Conservation (phyloP, 2,113 vertebrate genomes). For the Lepus europaeus region DNA sequence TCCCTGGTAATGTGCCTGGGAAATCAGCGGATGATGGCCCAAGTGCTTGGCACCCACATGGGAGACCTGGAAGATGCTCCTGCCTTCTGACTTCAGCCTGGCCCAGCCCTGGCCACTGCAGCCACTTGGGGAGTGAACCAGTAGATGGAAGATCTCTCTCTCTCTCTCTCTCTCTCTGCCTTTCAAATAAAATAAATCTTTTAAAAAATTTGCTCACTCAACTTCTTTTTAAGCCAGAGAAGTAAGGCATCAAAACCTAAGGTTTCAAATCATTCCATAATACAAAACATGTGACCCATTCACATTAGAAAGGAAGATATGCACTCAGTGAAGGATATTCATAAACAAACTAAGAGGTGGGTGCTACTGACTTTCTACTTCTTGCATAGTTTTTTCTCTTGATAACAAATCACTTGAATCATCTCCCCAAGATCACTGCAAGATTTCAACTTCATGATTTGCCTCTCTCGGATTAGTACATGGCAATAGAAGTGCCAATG, state of each 20-base stretch:
- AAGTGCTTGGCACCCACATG: no score
- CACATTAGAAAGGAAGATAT: slow-evolving; percentile 40
- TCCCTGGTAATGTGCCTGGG: no score
- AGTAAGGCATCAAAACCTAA: slow-evolving; percentile 9
- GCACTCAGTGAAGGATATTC: neutral
- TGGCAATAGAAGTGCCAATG: slow-evolving; percentile 58
- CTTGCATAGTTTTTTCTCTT: slow-evolving; percentile 21
- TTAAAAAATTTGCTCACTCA: slow-evolving; percentile 32
- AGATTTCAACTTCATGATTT: slow-evolving; percentile 63
- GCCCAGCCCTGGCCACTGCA: no score
- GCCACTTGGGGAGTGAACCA: no score
- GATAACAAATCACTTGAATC: slow-evolving; percentile 42
- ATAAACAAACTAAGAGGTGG: slow-evolving; percentile 22
- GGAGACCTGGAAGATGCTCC: no score
- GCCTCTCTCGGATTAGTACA: slow-evolving; percentile 63
- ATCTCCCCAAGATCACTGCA: neutral
- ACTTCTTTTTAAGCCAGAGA: slow-evolving; percentile 54
- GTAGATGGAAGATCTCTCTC: no score
- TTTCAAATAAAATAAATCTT: neutral
- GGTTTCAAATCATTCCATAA: slow-evolving; percentile 57
- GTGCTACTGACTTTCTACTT: neutral
- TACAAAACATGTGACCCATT: slow-evolving; percentile 61
- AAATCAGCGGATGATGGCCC: no score
- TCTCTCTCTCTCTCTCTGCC: no score
- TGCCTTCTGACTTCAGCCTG: no score